Evolutionary conservation across 1,140 invertebrate species (phyloP).

Genomic region (Drosophila serrata): DNA sequence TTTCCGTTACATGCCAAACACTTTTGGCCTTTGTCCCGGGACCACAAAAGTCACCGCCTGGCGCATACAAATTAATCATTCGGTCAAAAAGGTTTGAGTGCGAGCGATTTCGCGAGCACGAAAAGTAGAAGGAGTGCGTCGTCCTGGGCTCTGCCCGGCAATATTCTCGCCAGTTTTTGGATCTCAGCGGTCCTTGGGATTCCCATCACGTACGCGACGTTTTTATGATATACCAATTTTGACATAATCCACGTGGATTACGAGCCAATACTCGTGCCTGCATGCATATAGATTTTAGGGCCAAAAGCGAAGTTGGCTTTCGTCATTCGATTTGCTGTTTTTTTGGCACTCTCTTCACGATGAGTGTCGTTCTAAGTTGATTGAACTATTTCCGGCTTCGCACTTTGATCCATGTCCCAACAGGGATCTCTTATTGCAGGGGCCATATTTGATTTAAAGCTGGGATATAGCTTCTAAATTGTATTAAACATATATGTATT

Average conservation of each 20-base stretch:
- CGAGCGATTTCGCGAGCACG: constrained; percentile 24
- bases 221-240: constrained; percentile 84
- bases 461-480: background rate
- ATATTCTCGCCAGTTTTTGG: constrained; percentile 53
- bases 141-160: constrained; percentile 14
- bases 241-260: constrained; percentile 82
- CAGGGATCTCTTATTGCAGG: constrained; percentile 1
- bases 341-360: constrained; percentile 45
- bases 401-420: constrained; percentile 38
- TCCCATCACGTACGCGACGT: constrained; percentile 76
- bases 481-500: too few species aligned
- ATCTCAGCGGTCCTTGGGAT: constrained; percentile 49
- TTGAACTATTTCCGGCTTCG: constrained; percentile 51
- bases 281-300: constrained; percentile 11
- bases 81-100: constrained; percentile 69
- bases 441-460: background rate
- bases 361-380: constrained; percentile 38
- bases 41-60: constrained; percentile 77
- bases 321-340: constrained; percentile 44
- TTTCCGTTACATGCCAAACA: constrained; percentile 83
- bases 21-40: constrained; percentile 79
- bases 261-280: constrained; percentile 55
- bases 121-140: constrained; percentile 16
- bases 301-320: constrained; percentile 45
- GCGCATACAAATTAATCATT: constrained; percentile 82